phyloP scores from a whole-genome alignment of 2,888 invertebrate species.

The Seira musarum region DNA sequence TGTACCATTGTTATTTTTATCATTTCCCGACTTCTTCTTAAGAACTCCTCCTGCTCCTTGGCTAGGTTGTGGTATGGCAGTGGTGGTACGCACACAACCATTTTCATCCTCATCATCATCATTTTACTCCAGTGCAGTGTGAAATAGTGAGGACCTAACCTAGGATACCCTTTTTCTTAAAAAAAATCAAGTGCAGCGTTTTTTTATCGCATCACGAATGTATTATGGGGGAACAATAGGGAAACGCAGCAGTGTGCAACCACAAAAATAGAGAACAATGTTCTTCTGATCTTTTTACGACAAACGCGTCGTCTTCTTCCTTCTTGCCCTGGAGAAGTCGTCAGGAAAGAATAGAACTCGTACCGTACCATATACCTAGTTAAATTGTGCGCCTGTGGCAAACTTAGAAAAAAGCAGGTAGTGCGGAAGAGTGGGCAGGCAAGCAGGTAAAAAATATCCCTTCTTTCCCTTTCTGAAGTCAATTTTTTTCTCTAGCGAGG shows the following conservation, averaged over 20 bases:
- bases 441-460: slow-evolving; percentile 35
- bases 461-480: slow-evolving; percentile 8
- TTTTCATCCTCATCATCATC: background rate
- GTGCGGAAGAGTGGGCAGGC: slow-evolving; percentile 59
- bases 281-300: background rate
- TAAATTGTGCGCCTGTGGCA: slow-evolving; percentile 54
- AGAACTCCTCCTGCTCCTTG: slow-evolving; percentile 1
- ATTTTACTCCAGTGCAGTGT: background rate
- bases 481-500: background rate
- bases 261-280: background rate
- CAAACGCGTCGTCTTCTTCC: background rate
- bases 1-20: background rate
- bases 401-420: slow-evolving; percentile 40
- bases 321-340: background rate
- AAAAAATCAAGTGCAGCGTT: slow-evolving; percentile 32
- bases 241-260: background rate
- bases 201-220: background rate
- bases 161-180: slow-evolving; percentile 42
- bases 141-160: slow-evolving; percentile 45
- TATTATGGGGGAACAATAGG: no score
- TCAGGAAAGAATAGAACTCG: slow-evolving; percentile 26
- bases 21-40: slow-evolving; percentile 13
- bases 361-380: no score
- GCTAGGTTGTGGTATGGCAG: slow-evolving; percentile 9
- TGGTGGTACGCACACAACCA: background rate